phyloP scores from a whole-genome alignment of 2,888 invertebrate species.

The Lamellibrachia columna region DNA sequence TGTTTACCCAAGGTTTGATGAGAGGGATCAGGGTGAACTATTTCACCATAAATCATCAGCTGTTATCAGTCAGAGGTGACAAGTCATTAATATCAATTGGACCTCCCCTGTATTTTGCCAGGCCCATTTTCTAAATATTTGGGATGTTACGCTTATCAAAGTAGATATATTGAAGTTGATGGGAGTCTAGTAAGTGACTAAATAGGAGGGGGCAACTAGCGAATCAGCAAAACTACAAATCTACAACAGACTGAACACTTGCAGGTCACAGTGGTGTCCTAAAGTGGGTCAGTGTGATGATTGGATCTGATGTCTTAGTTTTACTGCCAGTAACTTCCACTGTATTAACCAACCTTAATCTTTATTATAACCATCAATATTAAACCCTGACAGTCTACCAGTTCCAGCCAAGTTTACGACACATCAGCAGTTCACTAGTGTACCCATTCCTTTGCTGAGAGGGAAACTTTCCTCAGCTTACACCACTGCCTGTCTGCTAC shows the following conservation, averaged over 20 bases:
- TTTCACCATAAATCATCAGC: neutral
- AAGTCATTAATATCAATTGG: conserved; percentile 10
- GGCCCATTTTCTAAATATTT: neutral
- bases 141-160: neutral
- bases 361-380: too few species aligned
- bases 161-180: neutral
- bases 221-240: neutral
- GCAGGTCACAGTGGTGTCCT: neutral
- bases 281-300: neutral
- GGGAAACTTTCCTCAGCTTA: too few species aligned
- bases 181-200: neutral
- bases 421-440: too few species aligned
- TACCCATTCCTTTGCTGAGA: too few species aligned
- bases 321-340: neutral
- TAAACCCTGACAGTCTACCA: too few species aligned
- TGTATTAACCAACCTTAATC: too few species aligned
- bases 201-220: neutral
- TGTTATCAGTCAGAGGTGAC: neutral
- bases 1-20: neutral
- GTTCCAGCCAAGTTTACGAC: too few species aligned
- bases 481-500: too few species aligned
- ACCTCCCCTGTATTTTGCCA: neutral
- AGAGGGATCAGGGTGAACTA: neutral
- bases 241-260: too few species aligned
- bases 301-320: neutral